Percentiles rank a stretch among this genome's conserved stretches.
Conservation (phyloP, 1,140 invertebrate species). For the Mesaphorura yosii region DNA sequence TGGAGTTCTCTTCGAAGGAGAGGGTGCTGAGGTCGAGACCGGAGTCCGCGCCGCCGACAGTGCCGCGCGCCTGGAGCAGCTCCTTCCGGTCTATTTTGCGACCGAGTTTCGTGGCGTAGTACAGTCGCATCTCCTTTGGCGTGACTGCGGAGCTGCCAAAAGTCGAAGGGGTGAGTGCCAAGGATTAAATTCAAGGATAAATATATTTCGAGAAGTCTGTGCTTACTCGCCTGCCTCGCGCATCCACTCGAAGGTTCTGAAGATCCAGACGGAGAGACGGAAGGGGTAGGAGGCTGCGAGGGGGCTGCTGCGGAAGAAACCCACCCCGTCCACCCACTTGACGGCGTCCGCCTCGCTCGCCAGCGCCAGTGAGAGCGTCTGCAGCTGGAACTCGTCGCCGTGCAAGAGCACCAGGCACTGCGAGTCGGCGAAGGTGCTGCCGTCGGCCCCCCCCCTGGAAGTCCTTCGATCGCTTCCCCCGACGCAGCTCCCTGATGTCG, state of each 20-base stretch:
- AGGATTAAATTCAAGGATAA: neutral
- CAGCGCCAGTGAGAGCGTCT: conserved; percentile 59
- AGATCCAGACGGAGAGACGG: conserved; percentile 15
- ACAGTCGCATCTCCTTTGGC: conserved; percentile 71
- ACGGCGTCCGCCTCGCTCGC: conserved; percentile 11
- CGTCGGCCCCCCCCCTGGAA: conserved; percentile 86
- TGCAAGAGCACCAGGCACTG: conserved; percentile 83
- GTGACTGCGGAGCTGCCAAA: conserved; percentile 48
- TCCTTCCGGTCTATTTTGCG: conserved; percentile 74
- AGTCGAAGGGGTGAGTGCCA: neutral
- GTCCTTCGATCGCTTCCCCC: conserved; percentile 76
- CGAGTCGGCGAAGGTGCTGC: conserved; percentile 58
- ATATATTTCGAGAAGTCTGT: neutral
- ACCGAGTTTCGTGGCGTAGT: conserved; percentile 75
- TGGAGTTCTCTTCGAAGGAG: too few species aligned
- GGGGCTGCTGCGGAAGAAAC: conserved; percentile 7
- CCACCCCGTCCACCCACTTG: conserved; percentile 14
- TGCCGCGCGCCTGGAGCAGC: conserved; percentile 71
- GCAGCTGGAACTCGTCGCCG: conserved; percentile 78
- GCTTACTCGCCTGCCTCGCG: neutral
- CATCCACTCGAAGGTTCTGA: conserved; percentile 12
- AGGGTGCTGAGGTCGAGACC: conserved; percentile 85
- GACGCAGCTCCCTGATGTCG: conserved; percentile 77
- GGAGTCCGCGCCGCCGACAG: conserved; percentile 48
- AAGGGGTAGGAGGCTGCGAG: conserved; percentile 11